Percentiles rank a stretch among this genome's conserved stretches.
Evolutionary conservation across 2,888 invertebrate genomes (phyloP).

Genomic region (Pseudoips prasinana): DNA sequence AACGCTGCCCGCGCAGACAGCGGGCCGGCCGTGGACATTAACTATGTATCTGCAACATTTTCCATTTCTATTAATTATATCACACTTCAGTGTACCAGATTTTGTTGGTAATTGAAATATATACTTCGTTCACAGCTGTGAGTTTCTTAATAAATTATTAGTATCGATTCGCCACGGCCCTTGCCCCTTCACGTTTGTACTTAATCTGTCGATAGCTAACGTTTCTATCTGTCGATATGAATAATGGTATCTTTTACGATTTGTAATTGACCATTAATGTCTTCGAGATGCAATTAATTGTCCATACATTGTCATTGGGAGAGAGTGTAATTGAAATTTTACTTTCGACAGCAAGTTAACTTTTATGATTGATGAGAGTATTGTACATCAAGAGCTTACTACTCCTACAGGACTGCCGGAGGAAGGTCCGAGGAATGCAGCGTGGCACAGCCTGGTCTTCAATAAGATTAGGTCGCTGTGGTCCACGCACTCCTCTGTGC

Average conservation of each 20-base stretch:
- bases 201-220: slow-evolving; percentile 52
- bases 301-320: slow-evolving; percentile 6
- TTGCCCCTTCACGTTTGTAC: slow-evolving; percentile 53
- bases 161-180: slow-evolving; percentile 59
- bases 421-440: slow-evolving; percentile 72
- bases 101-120: slow-evolving; percentile 64
- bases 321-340: slow-evolving; percentile 19
- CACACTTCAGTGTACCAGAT: slow-evolving; percentile 47
- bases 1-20: slow-evolving; percentile 68
- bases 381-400: slow-evolving; percentile 21
- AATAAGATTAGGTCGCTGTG: slow-evolving; percentile 95
- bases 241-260: slow-evolving; percentile 50
- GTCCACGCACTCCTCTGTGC: slow-evolving; percentile 88
- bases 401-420: slow-evolving; percentile 69
- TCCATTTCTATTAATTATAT: slow-evolving; percentile 77
- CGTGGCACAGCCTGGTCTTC: slow-evolving; percentile 90
- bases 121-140: slow-evolving; percentile 59
- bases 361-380: slow-evolving; percentile 17
- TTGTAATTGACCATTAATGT: slow-evolving; percentile 35
- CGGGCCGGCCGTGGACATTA: slow-evolving; percentile 68
- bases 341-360: slow-evolving; percentile 7
- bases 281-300: slow-evolving; percentile 24
- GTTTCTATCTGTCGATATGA: slow-evolving; percentile 55
- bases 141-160: slow-evolving; percentile 67
- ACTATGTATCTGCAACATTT: slow-evolving; percentile 71